A percentile compares a stretch with the other conserved stretches of the same genome.
phyloP scores from a whole-genome alignment of 2,797 vertebrate species.

The Adelosebastes latens region DNA sequence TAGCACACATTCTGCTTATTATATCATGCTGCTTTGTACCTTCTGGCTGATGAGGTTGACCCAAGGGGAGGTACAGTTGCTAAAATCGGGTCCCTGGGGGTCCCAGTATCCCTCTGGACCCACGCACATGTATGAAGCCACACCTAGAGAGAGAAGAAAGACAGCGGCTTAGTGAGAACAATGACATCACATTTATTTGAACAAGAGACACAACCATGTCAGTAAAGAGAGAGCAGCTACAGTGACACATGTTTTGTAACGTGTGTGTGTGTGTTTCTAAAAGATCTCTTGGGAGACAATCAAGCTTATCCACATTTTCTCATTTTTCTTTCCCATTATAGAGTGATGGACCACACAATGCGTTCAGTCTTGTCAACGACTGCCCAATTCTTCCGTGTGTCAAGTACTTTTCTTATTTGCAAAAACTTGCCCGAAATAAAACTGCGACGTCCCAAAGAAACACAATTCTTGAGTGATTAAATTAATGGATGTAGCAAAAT shows the following conservation, averaged over 20 bases:
- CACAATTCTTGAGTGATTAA: conserved; percentile 48
- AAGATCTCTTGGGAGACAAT: not conserved
- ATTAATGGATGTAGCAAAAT: conserved; percentile 55
- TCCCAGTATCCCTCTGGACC: conserved; percentile 94
- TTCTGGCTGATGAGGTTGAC: conserved; percentile 96
- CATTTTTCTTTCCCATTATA: conserved; percentile 2
- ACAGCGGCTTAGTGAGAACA: not conserved
- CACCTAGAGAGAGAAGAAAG: conserved; percentile 80
- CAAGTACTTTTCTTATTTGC: conserved; percentile 39
- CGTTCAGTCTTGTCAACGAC: not conserved
- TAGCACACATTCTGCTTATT: not conserved
- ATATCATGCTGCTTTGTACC: conserved; percentile 75
- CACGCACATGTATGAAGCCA: conserved; percentile 89
- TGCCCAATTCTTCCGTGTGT: not conserved
- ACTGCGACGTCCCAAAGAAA: conserved; percentile 14
- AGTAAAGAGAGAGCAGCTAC: not conserved
- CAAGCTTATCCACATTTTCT: not conserved
- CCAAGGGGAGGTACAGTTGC: conserved; percentile 99
- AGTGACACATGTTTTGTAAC: not conserved
- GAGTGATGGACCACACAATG: not conserved
- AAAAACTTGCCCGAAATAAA: conserved; percentile 34
- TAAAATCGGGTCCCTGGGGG: conserved; percentile 93
- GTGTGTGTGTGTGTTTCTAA: not conserved
- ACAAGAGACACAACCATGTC: not conserved
- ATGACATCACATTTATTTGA: not conserved